Conservation (phyloP, 1,140 invertebrate species). For the Hycleus cichorii region DNA sequence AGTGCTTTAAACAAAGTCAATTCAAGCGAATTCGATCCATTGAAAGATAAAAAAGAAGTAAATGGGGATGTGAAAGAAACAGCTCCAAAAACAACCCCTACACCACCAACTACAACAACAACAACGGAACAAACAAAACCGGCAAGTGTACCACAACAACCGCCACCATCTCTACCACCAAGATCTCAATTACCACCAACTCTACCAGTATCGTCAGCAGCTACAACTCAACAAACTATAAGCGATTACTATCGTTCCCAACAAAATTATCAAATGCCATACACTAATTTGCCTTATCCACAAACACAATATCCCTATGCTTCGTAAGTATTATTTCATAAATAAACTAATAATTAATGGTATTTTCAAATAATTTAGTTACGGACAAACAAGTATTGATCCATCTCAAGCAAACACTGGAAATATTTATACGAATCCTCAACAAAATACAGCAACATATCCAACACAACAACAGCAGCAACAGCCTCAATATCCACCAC, state of each 20-base stretch:
- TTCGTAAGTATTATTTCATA: constrained; percentile 2
- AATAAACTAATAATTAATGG: background rate
- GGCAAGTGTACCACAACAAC: constrained; percentile 7
- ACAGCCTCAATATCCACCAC: constrained; percentile 18
- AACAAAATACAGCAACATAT: constrained; percentile 31
- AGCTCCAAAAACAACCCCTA: constrained; percentile 12
- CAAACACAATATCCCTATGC: constrained; percentile 30
- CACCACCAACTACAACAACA: constrained; percentile 18
- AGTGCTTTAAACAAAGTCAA: constrained; percentile 34
- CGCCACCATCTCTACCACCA: constrained; percentile 25
- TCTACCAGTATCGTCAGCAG: constrained; percentile 13
- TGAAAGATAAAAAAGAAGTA: constrained; percentile 35
- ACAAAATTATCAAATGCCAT: constrained; percentile 26
- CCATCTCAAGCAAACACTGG: constrained; percentile 32
- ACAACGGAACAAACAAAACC: background rate
- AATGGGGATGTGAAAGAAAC: constrained; percentile 27
- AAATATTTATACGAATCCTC: constrained; percentile 30
- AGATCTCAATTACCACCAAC: constrained; percentile 19
- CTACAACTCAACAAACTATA: constrained; percentile 17
- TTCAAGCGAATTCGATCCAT: constrained; percentile 40
- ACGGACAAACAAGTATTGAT: constrained; percentile 29
- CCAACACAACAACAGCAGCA: constrained; percentile 23
- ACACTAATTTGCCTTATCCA: constrained; percentile 26
- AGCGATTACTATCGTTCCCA: constrained; percentile 30
- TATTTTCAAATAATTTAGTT: constrained; percentile 14